phyloP scores from a whole-genome alignment of 92 coral and sea anemone genomes.

The Phenganax stokvisi region DNA sequence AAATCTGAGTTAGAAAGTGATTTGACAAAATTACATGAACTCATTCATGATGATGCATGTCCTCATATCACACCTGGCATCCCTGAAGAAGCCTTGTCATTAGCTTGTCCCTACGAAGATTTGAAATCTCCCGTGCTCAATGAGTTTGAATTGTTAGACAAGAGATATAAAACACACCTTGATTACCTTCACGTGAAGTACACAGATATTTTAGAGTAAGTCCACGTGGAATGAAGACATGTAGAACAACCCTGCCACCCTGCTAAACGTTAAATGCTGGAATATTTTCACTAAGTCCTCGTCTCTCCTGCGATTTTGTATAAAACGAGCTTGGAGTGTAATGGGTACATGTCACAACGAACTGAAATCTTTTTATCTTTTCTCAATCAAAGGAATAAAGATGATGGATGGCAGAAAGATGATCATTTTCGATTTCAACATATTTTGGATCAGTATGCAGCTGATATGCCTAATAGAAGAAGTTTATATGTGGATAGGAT shows the following conservation, averaged over 20 bases:
- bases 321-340: not conserved
- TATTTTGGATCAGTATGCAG: conserved; percentile 82
- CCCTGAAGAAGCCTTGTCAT: conserved; percentile 67
- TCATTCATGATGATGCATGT: conserved; percentile 49
- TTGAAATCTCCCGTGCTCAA: conserved; percentile 64
- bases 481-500: conserved; percentile 82
- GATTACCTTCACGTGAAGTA: conserved; percentile 74
- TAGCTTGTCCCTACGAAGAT: conserved; percentile 77
- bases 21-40: conserved; percentile 38
- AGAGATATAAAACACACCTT: conserved; percentile 82
- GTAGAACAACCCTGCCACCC: no score
- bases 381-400: conserved; percentile 44
- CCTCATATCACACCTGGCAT: conserved; percentile 55
- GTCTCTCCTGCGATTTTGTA: not conserved
- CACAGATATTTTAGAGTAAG: conserved; percentile 55
- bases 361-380: not conserved
- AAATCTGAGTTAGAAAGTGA: conserved; percentile 73
- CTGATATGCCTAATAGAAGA: conserved; percentile 79
- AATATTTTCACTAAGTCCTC: no score
- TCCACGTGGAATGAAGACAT: not conserved
- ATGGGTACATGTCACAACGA: no score
- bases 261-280: no score
- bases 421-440: conserved; percentile 78
- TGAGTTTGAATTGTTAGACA: conserved; percentile 79
- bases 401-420: conserved; percentile 77